These are phyloP conservation scores for Potorous gilbertii DNA, from an alignment of 2,797 vertebrate species.

Conservation along the genomic window DNA sequence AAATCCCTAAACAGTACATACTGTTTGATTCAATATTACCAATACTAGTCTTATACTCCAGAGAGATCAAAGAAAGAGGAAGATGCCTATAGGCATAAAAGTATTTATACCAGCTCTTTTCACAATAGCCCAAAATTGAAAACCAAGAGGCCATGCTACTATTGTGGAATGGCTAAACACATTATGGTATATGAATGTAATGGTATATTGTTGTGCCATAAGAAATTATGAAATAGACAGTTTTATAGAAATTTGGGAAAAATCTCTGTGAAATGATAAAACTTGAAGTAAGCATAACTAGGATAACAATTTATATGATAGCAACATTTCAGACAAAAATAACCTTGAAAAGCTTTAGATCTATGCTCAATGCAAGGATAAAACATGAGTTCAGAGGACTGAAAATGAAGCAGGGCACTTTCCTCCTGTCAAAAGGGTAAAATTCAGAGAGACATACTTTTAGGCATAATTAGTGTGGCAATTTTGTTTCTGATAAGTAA, in stretches of 20 bases:
- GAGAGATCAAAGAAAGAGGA: background rate
- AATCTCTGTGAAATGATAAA: too few relatives aligned
- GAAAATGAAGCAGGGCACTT: background rate
- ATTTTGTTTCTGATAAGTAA: background rate
- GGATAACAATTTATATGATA: background rate
- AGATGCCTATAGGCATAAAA: background rate
- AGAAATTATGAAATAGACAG: background rate
- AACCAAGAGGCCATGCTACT: background rate
- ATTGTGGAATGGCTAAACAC: background rate
- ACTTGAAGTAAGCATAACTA: background rate
- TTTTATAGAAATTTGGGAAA: background rate
- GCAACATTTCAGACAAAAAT: background rate
- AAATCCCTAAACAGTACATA: background rate
- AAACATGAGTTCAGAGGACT: background rate
- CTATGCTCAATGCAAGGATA: background rate
- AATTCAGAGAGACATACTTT: background rate
- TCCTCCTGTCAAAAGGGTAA: background rate
- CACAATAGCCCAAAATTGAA: background rate
- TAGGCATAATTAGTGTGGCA: background rate
- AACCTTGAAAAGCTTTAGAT: background rate
- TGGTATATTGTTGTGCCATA: background rate
- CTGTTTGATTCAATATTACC: background rate
- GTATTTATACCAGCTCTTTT: background rate
- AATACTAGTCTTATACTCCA: background rate
- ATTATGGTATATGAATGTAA: background rate